Base-by-base conservation (phyloP, 2,888 invertebrate species). In the Torymus aiolomorphi region DNA sequence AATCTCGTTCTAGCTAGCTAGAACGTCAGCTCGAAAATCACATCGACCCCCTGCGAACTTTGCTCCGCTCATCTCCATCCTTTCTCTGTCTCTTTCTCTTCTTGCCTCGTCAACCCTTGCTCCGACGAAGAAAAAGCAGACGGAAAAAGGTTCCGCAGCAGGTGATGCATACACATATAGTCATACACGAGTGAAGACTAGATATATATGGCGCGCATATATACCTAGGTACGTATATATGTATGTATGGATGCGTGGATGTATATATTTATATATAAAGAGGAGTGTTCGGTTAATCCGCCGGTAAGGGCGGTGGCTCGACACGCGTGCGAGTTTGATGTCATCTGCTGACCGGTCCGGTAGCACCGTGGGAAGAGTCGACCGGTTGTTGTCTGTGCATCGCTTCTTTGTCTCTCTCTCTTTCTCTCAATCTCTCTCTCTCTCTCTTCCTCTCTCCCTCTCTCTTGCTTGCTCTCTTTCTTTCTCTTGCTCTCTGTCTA, bases 351-450 rank as follows among this genome's bases (percentile, higher is more conserved):
- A 88, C 89, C 89, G 87, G 88, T 88, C 86, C 85, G 82, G 86
- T 83, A 85, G 85, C 86, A 89, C 89, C 89, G 89, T 89, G 89
- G 88, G 89, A 89, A 89, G 89, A 85, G 74, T 76, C 76, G 80
- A 83, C 84, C 79, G 83, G 83, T 84, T 84, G 57, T 70, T 65
- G 24, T 51, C 51, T 24, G 11, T n/a, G n/a, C n/a, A 52, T 69
- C 42, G n/a, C 56, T n/a, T 24, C 61, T 42, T 56, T 51, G 49
- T 61, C 42, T 67, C 18, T 31, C 24, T 63, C 12, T 71, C 49
- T 49, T 13, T 61, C 52, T 56, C 59, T 76, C 20, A 14, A 49
- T 77, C 59, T 49, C 51, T 3, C 51, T 18, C 20, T 13, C n/a
- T 54, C n/a, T 42, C 18, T 76, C 11, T 49, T 10, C 4, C 3